Conservation (phyloP, 2,113 vertebrate species). For the Poeciliopsis turrubarensis region DNA sequence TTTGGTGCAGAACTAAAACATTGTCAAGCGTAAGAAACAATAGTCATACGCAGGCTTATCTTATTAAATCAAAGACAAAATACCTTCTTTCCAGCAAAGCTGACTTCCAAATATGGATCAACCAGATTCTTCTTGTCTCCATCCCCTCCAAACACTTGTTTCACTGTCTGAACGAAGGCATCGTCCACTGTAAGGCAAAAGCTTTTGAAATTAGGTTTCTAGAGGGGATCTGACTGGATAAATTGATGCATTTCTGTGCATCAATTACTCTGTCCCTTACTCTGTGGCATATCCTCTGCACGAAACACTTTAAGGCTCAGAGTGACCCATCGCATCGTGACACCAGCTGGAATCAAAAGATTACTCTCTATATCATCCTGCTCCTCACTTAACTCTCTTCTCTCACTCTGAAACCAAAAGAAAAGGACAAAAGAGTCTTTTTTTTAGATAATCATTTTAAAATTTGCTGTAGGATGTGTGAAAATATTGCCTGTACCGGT, state of each 20-base stretch:
- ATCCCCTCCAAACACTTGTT: constrained; percentile 89
- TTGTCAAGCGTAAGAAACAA: background rate
- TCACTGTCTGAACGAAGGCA: constrained; percentile 89
- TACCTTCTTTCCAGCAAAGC: constrained; percentile 97
- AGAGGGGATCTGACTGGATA: background rate
- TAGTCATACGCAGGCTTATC: background rate
- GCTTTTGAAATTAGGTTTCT: background rate
- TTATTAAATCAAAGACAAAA: background rate
- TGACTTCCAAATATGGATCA: constrained; percentile 96
- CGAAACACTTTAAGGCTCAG: constrained; percentile 93
- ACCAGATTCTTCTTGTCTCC: constrained; percentile 95
- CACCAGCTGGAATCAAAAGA: constrained; percentile 89
- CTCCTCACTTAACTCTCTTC: constrained; percentile 82
- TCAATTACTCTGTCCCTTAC: constrained; percentile 68
- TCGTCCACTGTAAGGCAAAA: constrained; percentile 89
- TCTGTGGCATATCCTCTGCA: constrained; percentile 97
- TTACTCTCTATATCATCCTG: constrained; percentile 94
- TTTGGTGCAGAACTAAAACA: constrained; percentile 86
- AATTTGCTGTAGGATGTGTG: background rate
- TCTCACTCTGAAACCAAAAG: constrained; percentile 81
- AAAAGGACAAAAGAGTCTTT: background rate
- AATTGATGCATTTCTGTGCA: background rate
- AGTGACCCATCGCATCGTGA: constrained; percentile 87
- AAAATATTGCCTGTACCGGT: constrained; percentile 74
- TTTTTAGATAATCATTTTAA: background rate